Evolutionary conservation across 2,113 vertebrate species (phyloP).

Genomic region (Ondatra zibethicus): DNA sequence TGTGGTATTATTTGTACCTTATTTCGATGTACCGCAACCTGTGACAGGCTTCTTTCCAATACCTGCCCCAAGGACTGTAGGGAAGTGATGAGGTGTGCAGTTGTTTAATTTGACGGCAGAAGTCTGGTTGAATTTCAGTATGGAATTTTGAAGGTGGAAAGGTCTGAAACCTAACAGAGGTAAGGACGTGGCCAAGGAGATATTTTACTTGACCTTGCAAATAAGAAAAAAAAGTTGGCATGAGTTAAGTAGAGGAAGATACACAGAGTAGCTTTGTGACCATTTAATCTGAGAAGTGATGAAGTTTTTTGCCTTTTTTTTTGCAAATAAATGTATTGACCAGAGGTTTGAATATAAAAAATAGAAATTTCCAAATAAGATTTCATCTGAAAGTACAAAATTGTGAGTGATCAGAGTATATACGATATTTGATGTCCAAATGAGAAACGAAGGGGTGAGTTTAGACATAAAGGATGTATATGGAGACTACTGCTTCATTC

Average conservation of each 20-base stretch:
- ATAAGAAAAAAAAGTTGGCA: neutral
- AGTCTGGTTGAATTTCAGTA: neutral
- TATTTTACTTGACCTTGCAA: neutral
- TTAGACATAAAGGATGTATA: neutral
- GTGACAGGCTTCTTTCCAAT: neutral
- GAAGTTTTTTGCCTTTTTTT: neutral
- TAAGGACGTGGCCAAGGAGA: neutral
- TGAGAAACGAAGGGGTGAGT: neutral
- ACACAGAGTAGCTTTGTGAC: neutral
- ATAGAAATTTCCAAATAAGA: conserved; percentile 1
- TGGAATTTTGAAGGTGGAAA: neutral
- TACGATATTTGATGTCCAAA: neutral
- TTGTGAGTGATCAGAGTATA: neutral
- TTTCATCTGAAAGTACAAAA: neutral
- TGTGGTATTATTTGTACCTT: neutral
- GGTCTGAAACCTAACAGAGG: neutral
- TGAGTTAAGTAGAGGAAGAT: neutral
- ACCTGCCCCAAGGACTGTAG: neutral
- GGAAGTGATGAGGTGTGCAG: neutral
- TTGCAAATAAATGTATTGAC: neutral
- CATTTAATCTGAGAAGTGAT: neutral
- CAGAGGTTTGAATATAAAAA: neutral
- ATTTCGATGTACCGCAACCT: neutral
- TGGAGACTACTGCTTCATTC: too few species aligned
- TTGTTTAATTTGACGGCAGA: neutral